Evolutionary conservation across 2,797 vertebrate species (phyloP), one percentile per base, ranked within the genome.

Genomic region (Melanotaenia trifasciata): DNA sequence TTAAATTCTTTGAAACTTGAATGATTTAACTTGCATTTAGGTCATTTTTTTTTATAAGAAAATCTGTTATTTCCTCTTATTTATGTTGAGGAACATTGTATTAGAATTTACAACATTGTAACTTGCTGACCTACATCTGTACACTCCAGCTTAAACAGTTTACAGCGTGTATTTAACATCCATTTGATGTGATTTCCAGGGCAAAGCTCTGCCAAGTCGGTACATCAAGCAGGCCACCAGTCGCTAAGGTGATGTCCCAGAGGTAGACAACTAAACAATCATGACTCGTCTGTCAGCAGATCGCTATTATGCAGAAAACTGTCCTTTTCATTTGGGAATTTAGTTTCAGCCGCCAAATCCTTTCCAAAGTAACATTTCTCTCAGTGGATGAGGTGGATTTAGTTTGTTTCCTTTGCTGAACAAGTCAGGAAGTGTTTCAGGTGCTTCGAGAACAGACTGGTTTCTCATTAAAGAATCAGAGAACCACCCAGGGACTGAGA

Each of bases 151-250:
- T 36, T 84, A 80, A 87, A 63, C 1, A 4, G 10, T 89, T 87
- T 80, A 80, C 83, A 64, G 56, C 47, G 43, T 77, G 85, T 81
- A 70, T 81, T 76, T 80, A 78, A 47, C 64, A 32, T 80, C 69
- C 58, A 26, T 64, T 74, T 76, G 75, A 92, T 90, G 74, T 47
- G 71, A 86, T 91, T 90, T 91, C 89, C 91, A 92, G 87, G 60
- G 18, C 32, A 20, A 35, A 26, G 5, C 54, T 71, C 51, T 62
- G 83, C 84, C 70, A 68, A 64, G 68, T 33, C 60, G 9, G 58
- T 62, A 58, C 30, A 36, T 81, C 62, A 26, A 66, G 32, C 77
- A 45, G 73, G 63, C 71, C 4, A 14, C 38, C 51, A 5, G 30
- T 70, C 75, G 56, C 79, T 0, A 35, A 79, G 73, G 67, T 18